Base-by-base conservation (phyloP, 2,888 invertebrate species). In the Ormia ochracea region DNA sequence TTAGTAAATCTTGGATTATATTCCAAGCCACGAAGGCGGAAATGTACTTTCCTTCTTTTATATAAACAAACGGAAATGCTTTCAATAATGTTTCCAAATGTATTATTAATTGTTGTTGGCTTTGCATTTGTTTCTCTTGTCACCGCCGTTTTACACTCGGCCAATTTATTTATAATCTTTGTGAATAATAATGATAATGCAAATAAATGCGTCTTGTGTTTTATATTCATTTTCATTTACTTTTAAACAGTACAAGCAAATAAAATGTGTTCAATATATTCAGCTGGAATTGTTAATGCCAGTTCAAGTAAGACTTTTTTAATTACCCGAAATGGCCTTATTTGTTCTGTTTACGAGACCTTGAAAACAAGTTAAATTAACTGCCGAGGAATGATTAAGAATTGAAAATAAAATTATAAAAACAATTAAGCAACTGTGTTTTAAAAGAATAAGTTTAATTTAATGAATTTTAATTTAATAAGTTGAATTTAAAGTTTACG, bases 111-210 rank as follows among this genome's bases (percentile, higher is more conserved):
- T 23, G n/a, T 54, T n/a, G 10, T 50, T 41, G 41, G 10, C 17
- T 31, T 43, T 59, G 38, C 17, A 28, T 43, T 14, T 63, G 23
- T 4, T 5, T 65, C 6, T 4, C 5, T 19, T 19, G 10, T 23
- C 17, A 23, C 33, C 17, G 31, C 9, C 43, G 54, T 31, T 23
- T 41, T 50, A 70, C 7, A 43, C n/a, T n/a, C n/a, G n/a, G n/a
- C n/a, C 33, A 38, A 66, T 52, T 19, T 66, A 66, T 66, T 66
- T 66, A 38, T 66, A 66, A 66, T 10, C 12, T 38, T 66, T 52
- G n/a, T 28, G 52, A 56, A 36, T 68, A 17, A 31, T 17, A 68
- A 58, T 56, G 36, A 17, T 10, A 4, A 50, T 21, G 21, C 21
- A 50, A 50, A 4, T 21, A 14, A 17, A 48, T 14, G 48, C 4